Evolutionary conservation across 2,113 vertebrate species (phyloP), one percentile per base, ranked within the genome.

Genomic region (Chamaea fasciata): DNA sequence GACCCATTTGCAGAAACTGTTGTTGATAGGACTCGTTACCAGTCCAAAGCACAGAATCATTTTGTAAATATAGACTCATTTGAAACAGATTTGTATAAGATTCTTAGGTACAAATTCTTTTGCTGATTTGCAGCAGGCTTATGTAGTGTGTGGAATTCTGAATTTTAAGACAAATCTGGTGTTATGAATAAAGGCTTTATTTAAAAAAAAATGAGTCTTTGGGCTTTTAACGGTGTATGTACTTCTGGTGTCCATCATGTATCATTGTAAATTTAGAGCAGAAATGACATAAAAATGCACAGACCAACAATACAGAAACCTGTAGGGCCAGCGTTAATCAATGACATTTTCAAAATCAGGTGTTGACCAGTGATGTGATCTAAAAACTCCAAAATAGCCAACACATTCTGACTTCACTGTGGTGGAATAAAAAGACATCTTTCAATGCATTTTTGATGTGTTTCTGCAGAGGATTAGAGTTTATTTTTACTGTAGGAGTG

Each of bases 41-140:
- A 17, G n/a, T 37, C 33, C 17, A 64, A 64, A 91, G 31, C 26
- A 64, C 8, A 22, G 41, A 53, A 49, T 41, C 1, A 11, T 75
- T 64, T 84, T 77, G 57, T 82, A 69, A 42, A 42, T 37, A n/a
- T 1, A n/a, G 41, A 75, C 33, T 47, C 56, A 41, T 9, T 79
- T 73, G 46, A 67, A 89, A 74, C 13, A 69, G 57, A 65, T 93
- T 91, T 96, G 42, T 83, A 5, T 94, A 90, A 90, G 70, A 68
- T 73, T 44, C 85, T 97, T 96, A 94, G 15, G 47, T 20, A 37
- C 8, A 76, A 92, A 95, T 97, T 95, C 62, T 86, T 97, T 76
- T 92, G 81, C 76, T 92, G 56, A 92, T 97, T 97, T 96, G 33
- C 80, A 22, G 70, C 39, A 92, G 71, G 78, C n/a, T 94, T 89